These are phyloP conservation scores for Hetaerina titia DNA, from an alignment of 2,888 invertebrate species.

Conservation along the genomic window DNA sequence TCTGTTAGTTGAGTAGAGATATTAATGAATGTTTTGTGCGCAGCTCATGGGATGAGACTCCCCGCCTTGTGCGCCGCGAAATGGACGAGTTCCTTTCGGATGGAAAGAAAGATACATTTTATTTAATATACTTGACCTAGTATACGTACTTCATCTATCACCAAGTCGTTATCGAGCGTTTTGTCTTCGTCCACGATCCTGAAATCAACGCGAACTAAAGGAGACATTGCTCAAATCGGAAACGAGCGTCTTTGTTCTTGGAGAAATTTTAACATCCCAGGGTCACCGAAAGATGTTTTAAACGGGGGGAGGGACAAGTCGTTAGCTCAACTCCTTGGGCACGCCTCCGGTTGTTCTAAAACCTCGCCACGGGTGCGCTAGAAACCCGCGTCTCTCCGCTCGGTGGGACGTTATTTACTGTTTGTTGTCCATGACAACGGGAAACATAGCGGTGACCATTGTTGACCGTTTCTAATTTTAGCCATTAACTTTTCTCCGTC, in stretches of 20 bases:
- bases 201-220: not conserved
- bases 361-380: not conserved
- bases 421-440: not conserved
- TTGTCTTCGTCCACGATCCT: not conserved
- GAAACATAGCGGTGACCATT: not conserved
- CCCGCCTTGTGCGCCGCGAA: not conserved
- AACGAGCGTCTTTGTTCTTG: not conserved
- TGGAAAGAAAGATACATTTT: not conserved
- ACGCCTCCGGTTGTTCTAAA: not conserved
- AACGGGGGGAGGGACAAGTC: not conserved
- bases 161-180: not conserved
- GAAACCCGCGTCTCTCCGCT: not conserved
- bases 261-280: not conserved
- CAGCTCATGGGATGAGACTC: not conserved
- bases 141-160: not conserved
- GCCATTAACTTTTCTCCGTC: not conserved
- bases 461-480: not conserved
- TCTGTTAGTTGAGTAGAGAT: constrained; percentile 7
- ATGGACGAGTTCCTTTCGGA: not conserved
- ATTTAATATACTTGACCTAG: not conserved
- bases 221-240: too few species aligned
- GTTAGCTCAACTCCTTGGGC: not conserved
- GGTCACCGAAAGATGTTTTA: not conserved
- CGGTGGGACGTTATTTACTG: not conserved
- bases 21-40: not conserved